Base-by-base conservation (phyloP, 2,113 vertebrate species). In the Pseudolaguvia tuberculata region DNA sequence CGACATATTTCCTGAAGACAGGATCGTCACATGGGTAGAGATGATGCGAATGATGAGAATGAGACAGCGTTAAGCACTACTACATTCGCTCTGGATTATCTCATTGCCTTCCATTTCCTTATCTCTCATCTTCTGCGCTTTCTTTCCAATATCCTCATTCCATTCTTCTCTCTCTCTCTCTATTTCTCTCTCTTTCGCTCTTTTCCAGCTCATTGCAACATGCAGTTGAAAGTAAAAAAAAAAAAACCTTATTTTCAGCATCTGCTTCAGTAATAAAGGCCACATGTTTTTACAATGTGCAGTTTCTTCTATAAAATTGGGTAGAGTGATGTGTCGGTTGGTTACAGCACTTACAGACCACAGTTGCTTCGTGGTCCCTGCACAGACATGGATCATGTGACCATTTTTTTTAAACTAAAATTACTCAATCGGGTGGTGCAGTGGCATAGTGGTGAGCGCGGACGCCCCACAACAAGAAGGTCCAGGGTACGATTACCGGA, bases 51-150 rank as follows among this genome's bases (percentile, higher is more conserved):
- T 85, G 80, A 85, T 80, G 67, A 10, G 77, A 82, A 78, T 84
- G 80, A 87, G 83, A 85, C 82, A 69, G 76, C 82, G 82, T 79
- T 86, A 85, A 86, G 74, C 84, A 81, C 82, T 76, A 70, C 70
- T 78, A 81, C 70, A 74, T 72, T 55, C 51, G 27, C 72, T 79
- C 72, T 59, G 51, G 56, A 73, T 77, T 73, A 50, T 79, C 79
- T 81, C 58, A 50, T 83, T 83, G 72, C 29, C 79, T 87, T 86
- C 86, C 85, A 86, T 89, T 89, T 88, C 86, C 86, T 87, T 88
- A 88, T 88, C 86, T 87, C 83, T 70, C 71, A 84, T 84, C 85
- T 80, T 80, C 81, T 79, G 77, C 88, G 85, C 84, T 85, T 79
- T 84, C 78, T 80, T 82, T 87, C 82, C 85, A 90, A 88, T 87